These are phyloP conservation scores for Mobula hypostoma DNA, from an alignment of 2,113 vertebrate species.

Conservation along the genomic window DNA sequence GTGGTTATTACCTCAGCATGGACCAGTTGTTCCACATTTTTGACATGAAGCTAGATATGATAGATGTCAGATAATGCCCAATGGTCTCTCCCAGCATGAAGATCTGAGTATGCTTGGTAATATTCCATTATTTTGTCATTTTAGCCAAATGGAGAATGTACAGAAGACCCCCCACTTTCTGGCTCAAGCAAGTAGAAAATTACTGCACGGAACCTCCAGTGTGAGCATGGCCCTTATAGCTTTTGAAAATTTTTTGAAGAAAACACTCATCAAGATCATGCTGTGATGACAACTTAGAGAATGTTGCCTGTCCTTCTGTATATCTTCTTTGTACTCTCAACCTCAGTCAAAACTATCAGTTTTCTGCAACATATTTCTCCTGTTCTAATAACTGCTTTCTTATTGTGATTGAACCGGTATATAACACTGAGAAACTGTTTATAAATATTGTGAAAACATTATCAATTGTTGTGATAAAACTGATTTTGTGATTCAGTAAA, in stretches of 20 bases:
- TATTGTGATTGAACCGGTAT: background rate
- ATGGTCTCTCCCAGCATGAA: constrained; percentile 16
- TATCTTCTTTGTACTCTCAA: background rate
- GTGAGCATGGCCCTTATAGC: background rate
- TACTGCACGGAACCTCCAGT: background rate
- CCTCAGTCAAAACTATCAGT: background rate
- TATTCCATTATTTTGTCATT: constrained; percentile 16
- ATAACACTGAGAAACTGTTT: background rate
- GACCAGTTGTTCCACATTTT: background rate
- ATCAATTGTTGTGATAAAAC: background rate
- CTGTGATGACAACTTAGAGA: background rate
- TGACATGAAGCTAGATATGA: background rate
- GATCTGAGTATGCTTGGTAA: constrained; percentile 14
- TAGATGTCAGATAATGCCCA: constrained; percentile 20
- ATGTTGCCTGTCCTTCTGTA: background rate
- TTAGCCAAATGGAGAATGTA: background rate
- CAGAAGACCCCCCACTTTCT: background rate
- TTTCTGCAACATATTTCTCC: background rate
- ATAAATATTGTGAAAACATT: background rate
- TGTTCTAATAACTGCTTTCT: background rate
- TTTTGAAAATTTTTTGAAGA: constrained; percentile 14
- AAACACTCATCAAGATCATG: constrained; percentile 20
- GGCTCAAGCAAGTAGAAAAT: constrained; percentile 21
- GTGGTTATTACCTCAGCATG: background rate
- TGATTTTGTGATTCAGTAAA: background rate